phyloP scores from a whole-genome alignment of 2,113 vertebrate genomes.

The Limanda limanda region DNA sequence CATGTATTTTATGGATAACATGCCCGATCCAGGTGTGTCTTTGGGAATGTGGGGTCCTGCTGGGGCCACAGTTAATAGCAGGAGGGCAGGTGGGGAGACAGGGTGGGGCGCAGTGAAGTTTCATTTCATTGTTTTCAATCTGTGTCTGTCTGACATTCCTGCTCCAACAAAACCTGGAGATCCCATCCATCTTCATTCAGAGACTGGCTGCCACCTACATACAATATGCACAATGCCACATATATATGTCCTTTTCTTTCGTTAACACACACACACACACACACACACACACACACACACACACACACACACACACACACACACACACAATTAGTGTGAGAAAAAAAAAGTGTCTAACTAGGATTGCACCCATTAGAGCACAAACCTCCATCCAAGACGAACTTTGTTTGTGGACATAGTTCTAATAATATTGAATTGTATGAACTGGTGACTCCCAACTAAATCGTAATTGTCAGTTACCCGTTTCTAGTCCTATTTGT shows the following conservation, averaged over 20 bases:
- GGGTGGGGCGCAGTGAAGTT: slow-evolving; percentile 33
- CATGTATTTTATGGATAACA: slow-evolving; percentile 26
- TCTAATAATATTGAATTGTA: too few species aligned
- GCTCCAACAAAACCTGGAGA: slow-evolving; percentile 3
- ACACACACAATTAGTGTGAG: background rate
- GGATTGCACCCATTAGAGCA: too few species aligned
- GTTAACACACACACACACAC: background rate
- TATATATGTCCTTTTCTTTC: background rate
- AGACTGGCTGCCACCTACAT: slow-evolving; percentile 38
- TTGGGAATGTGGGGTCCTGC: slow-evolving; percentile 53
- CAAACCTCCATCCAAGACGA: too few species aligned
- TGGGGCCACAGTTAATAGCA: slow-evolving; percentile 40
- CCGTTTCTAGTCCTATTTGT: too few species aligned
- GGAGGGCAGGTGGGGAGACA: slow-evolving; percentile 42
- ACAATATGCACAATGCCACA: slow-evolving; percentile 8
- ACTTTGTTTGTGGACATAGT: too few species aligned
- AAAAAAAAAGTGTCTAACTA: background rate
- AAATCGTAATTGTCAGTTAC: too few species aligned
- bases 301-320: background rate
- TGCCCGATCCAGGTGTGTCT: slow-evolving; percentile 30
- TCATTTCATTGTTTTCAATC: slow-evolving; percentile 60
- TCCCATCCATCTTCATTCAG: slow-evolving; percentile 44
- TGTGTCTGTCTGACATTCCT: slow-evolving; percentile 59
- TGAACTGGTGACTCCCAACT: too few species aligned
- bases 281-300: background rate